phyloP scores from a whole-genome alignment of 1,140 invertebrate genomes.

The Megathymus violae region DNA sequence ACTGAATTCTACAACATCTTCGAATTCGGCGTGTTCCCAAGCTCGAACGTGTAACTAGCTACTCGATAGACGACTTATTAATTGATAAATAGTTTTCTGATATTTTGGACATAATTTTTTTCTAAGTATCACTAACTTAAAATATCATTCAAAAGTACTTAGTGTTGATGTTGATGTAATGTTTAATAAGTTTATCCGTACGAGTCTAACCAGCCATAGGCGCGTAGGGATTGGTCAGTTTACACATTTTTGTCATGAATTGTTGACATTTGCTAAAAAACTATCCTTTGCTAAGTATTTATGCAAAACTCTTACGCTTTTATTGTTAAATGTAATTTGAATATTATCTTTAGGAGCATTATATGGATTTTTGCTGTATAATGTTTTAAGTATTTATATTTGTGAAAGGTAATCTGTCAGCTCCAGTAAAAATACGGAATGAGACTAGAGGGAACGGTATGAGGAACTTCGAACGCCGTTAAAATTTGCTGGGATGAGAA shows the following conservation, averaged over 20 bases:
- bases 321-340: slow-evolving; percentile 73
- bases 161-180: slow-evolving; percentile 35
- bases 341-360: slow-evolving; percentile 50
- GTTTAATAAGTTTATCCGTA: slow-evolving; percentile 52
- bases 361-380: slow-evolving; percentile 56
- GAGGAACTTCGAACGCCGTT: slow-evolving; percentile 26
- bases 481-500: slow-evolving; percentile 26
- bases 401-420: slow-evolving; percentile 46
- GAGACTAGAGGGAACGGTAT: slow-evolving; percentile 42
- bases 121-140: slow-evolving; percentile 45
- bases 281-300: slow-evolving; percentile 41
- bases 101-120: slow-evolving; percentile 47
- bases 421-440: slow-evolving; percentile 44
- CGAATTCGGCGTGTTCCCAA: slow-evolving; percentile 32
- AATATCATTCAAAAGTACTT: slow-evolving; percentile 33
- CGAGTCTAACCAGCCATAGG: slow-evolving; percentile 78
- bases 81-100: slow-evolving; percentile 35
- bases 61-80: slow-evolving; percentile 37
- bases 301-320: slow-evolving; percentile 68
- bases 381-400: slow-evolving; percentile 55
- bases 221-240: slow-evolving; percentile 55
- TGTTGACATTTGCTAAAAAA: slow-evolving; percentile 22
- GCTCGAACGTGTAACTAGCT: slow-evolving; percentile 36
- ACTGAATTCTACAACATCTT: slow-evolving; percentile 14
- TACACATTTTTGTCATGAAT: slow-evolving; percentile 24